These are phyloP conservation scores for Argya squamiceps DNA, from an alignment of 2,797 vertebrate species.

Conservation along the genomic window DNA sequence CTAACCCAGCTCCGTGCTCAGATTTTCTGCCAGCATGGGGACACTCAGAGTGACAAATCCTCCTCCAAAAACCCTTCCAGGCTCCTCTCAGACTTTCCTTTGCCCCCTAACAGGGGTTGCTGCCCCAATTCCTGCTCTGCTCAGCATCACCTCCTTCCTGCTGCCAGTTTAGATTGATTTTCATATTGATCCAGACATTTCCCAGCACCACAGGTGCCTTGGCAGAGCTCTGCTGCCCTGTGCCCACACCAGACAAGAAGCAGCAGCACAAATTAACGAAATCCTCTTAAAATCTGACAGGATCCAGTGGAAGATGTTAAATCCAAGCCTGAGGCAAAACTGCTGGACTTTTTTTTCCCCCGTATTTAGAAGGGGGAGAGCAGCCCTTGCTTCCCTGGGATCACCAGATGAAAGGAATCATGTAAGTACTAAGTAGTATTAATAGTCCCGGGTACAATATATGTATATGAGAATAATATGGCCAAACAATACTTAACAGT, in stretches of 20 bases:
- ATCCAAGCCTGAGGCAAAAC: neutral
- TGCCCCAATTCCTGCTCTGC: rapidly evolving
- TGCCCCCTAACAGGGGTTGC: rapidly evolving
- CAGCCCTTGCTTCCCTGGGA: neutral
- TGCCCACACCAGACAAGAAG: neutral
- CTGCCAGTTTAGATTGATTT: rapidly evolving
- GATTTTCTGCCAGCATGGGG: neutral
- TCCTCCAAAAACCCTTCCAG: rapidly evolving
- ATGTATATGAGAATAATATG: constrained; percentile 22
- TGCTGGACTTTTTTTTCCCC: neutral
- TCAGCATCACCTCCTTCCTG: neutral
- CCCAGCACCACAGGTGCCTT: neutral
- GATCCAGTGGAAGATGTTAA: neutral
- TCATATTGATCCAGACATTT: rapidly evolving
- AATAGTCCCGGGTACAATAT: constrained; percentile 28
- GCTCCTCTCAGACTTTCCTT: neutral
- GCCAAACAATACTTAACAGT: constrained; percentile 36
- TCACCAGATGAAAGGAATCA: constrained; percentile 51
- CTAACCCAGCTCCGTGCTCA: neutral
- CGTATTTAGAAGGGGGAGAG: neutral
- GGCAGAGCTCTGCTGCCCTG: neutral
- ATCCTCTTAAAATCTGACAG: neutral
- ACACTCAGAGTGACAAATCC: neutral
- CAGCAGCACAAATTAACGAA: neutral
- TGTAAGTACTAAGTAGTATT: constrained; percentile 69